Conservation (phyloP, 1,140 invertebrate species). For the Elysia chlorotica region DNA sequence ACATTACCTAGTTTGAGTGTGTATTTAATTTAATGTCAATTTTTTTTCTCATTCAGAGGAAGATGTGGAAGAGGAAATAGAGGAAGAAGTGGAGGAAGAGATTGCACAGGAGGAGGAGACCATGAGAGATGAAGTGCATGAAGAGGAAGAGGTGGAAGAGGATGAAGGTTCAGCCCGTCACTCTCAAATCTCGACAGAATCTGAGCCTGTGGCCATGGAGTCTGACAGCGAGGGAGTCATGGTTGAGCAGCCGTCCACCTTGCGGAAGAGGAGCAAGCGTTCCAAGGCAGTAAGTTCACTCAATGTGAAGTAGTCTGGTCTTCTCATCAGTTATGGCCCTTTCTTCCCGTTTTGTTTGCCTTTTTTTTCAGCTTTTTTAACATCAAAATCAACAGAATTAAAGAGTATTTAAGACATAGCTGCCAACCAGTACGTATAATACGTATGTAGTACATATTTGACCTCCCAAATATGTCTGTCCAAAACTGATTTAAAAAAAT, state of each 20-base stretch:
- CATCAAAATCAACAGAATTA: too few species aligned
- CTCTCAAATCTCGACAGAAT: slow-evolving; percentile 36
- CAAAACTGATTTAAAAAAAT: too few species aligned
- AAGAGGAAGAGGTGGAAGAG: slow-evolving; percentile 11
- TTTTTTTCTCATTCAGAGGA: background rate
- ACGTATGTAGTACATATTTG: too few species aligned
- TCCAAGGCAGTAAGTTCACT: slow-evolving; percentile 36
- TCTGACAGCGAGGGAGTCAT: slow-evolving; percentile 57
- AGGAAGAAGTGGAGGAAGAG: slow-evolving; percentile 38
- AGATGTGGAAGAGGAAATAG: slow-evolving; percentile 36
- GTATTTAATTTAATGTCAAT: too few species aligned
- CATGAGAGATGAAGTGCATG: slow-evolving; percentile 26
- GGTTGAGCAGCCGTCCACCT: slow-evolving; percentile 18
- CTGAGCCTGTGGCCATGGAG: slow-evolving; percentile 43
- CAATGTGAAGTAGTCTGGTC: too few species aligned
- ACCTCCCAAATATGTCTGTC: too few species aligned
- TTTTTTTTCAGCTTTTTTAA: too few species aligned
- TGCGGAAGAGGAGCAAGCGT: slow-evolving; percentile 34
- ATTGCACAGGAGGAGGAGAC: slow-evolving; percentile 22
- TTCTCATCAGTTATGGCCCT: too few species aligned
- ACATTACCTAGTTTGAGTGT: too few species aligned
- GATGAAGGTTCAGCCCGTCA: slow-evolving; percentile 11
- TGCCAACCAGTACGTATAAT: too few species aligned
- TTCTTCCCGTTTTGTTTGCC: too few species aligned
- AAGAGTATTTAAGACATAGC: too few species aligned